Base-by-base conservation (phyloP, 2,113 vertebrate species). In the Motacilla alba region DNA sequence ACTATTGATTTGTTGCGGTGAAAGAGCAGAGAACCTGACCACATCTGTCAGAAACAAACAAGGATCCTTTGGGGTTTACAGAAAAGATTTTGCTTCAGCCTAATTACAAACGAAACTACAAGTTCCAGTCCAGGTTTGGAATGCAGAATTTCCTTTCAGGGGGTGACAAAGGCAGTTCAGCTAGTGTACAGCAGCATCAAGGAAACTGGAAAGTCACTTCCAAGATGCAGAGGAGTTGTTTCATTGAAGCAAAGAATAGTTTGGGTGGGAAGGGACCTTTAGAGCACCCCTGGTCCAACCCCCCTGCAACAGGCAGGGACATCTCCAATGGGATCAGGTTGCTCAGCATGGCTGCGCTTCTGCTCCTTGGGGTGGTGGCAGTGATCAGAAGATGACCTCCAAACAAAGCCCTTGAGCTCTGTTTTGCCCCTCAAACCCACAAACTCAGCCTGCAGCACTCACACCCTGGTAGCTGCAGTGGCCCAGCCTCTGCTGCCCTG, bases 391-490 rank as follows among this genome's bases (percentile, higher is more conserved):
- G 52, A 66, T 18, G 30, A 74, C 4, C 39, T 72, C 60, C n/a
- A 53, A 56, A 30, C 30, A 28, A 49, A 27, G 31, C 26, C 70
- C 31, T n/a, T 8, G 33, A 63, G 13, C 20, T 58, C n/a, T 77
- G 10, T 6, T 73, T 93, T 66, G 28, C 7, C 39, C 30, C 27
- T 86, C 53, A 41, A 35, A 75, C 27, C 10, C 72, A 59, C 31
- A 41, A 53, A 33, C 37, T 15, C 53, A 28, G 7, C 64, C 59
- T 33, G 26, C 59, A 88, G 58, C 37, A 2, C 43, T 68, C 86
- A 44, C 21, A n/a, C 3, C 15, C 10, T 0, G 0, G 10, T 8
- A 30, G 12, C n/a, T 66, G 59, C 44, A 37, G n/a, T 1, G 43
- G 22, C 46, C 81, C 23, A 72, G 21, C 44, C 33, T 22, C 50